phyloP scores from a whole-genome alignment of 2,797 vertebrate genomes.

The Taenioides sp. region DNA sequence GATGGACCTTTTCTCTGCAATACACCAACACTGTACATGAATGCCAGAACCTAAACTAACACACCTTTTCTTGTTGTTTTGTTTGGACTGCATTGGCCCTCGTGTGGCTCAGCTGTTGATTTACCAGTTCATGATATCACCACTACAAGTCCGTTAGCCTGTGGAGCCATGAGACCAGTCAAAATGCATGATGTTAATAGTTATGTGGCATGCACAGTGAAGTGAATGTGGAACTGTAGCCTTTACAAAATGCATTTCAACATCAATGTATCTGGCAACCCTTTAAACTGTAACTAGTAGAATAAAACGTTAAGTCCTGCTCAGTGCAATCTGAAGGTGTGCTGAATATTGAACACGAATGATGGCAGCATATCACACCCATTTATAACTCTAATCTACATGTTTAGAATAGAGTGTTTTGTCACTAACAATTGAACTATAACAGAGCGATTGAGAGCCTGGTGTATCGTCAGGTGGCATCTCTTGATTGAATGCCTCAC shows the following conservation, averaged over 20 bases:
- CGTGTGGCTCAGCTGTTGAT: constrained; percentile 18
- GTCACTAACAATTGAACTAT: neutral
- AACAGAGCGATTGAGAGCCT: neutral
- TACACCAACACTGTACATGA: constrained; percentile 4
- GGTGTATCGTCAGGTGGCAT: neutral
- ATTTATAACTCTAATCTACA: no score
- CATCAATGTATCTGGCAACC: neutral
- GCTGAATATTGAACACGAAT: neutral
- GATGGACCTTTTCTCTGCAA: neutral
- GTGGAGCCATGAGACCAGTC: constrained; percentile 55
- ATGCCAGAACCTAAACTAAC: constrained; percentile 1
- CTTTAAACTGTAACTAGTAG: no score
- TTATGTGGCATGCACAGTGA: constrained; percentile 14
- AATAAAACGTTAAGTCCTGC: neutral
- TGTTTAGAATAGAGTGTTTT: neutral
- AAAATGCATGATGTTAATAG: constrained; percentile 59
- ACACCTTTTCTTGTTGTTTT: constrained; percentile 25
- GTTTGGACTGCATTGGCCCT: constrained; percentile 32
- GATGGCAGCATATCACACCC: neutral
- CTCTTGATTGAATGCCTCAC: neutral
- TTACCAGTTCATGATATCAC: constrained; percentile 55
- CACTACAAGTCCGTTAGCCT: constrained; percentile 37
- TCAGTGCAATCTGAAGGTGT: neutral
- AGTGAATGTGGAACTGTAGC: constrained; percentile 41
- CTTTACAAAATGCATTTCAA: neutral